phyloP scores from a whole-genome alignment of 2,888 invertebrate genomes.

The Eupithecia inturbata region DNA sequence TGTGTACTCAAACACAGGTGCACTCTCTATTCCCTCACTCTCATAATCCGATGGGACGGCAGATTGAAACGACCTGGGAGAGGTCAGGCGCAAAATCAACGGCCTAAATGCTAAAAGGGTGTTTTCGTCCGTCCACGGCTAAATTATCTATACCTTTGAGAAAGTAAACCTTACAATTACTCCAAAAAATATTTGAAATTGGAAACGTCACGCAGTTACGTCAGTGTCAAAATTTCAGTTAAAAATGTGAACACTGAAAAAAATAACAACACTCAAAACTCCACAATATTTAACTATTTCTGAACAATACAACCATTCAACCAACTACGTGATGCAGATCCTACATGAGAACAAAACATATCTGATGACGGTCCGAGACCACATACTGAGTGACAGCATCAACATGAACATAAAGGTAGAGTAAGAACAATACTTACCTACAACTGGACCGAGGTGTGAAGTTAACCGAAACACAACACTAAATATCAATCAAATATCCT shows the following conservation, averaged over 20 bases:
- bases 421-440: slow-evolving; percentile 13
- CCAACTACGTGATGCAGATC: slow-evolving; percentile 66
- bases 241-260: slow-evolving; percentile 67
- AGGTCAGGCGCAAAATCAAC: no score
- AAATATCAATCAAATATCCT: not conserved
- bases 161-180: not conserved
- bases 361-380: slow-evolving; percentile 54
- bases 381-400: slow-evolving; percentile 57
- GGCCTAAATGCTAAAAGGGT: not conserved
- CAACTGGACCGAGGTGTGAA: no score
- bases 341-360: slow-evolving; percentile 64
- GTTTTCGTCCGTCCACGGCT: not conserved
- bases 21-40: no score
- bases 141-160: not conserved
- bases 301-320: slow-evolving; percentile 35
- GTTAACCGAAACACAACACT: no score
- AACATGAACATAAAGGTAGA: slow-evolving; percentile 46
- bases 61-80: no score
- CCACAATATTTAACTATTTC: slow-evolving; percentile 15
- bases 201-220: slow-evolving; percentile 53
- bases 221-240: slow-evolving; percentile 64
- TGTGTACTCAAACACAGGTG: no score
- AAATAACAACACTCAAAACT: slow-evolving; percentile 42
- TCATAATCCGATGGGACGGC: no score
- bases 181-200: slow-evolving; percentile 53